These are phyloP conservation scores for Condylura cristata DNA, from an alignment of 2,113 vertebrate species.

Conservation along the genomic window DNA sequence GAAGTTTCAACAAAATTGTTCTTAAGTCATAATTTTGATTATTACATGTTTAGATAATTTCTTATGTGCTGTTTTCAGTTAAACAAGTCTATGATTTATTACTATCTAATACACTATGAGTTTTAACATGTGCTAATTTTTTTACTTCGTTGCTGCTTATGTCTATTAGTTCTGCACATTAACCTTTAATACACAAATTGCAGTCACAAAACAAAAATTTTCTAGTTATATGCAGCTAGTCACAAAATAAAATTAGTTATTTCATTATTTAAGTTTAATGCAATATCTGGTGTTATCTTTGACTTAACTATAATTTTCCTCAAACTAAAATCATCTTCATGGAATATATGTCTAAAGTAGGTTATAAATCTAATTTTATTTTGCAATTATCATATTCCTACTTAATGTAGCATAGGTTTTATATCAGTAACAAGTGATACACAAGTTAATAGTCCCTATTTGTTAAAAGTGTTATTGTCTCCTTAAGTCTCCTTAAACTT, in stretches of 20 bases:
- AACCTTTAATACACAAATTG: conserved; percentile 20
- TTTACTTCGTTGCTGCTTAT: conserved; percentile 6
- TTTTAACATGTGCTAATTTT: neutral
- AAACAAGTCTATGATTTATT: neutral
- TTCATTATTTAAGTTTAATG: neutral
- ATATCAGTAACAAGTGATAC: conserved; percentile 11
- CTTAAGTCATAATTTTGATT: conserved; percentile 1
- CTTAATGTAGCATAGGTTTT: conserved; percentile 46
- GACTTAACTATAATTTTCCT: conserved; percentile 24
- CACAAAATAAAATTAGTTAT: conserved; percentile 16
- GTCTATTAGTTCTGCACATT: conserved; percentile 15
- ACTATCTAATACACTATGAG: neutral
- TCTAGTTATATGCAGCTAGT: neutral
- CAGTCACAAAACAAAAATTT: conserved; percentile 4
- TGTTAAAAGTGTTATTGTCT: conserved; percentile 11
- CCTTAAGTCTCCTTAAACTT: conserved; percentile 17
- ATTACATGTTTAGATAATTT: neutral
- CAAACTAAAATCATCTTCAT: neutral
- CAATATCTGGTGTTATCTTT: conserved; percentile 1
- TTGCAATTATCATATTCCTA: neutral
- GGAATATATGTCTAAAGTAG: conserved; percentile 17
- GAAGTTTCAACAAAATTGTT: conserved; percentile 2
- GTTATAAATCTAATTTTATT: conserved; percentile 55
- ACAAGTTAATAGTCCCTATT: conserved; percentile 29
- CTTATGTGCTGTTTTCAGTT: neutral